Evolutionary conservation across 2,888 invertebrate genomes (phyloP), one percentile per base, ranked within the genome.

Genomic region (Amphipoea lucens): DNA sequence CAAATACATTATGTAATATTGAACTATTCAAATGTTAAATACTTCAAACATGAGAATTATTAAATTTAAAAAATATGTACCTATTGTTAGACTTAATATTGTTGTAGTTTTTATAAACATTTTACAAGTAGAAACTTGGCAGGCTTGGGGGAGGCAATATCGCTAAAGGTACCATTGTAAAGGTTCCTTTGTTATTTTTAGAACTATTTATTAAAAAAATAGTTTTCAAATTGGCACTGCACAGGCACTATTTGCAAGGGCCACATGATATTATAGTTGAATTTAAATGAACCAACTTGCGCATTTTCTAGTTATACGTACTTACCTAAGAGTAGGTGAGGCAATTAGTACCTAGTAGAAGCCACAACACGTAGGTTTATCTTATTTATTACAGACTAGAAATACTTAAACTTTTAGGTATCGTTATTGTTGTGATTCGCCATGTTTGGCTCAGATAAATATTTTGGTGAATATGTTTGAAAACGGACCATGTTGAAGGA

Each of bases 61-160:
- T 79, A 75, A 78, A 66, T 63, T 82, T 68, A 45, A 65, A 76
- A 72, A 71, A 72, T 76, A 80, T 83, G 87, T 81, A 87, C 87
- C 74, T 87, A 77, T 75, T 87, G 76, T 86, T 87, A 88, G 79
- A 83, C 81, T 84, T 86, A 87, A 87, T 87, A 88, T 89, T 87
- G 82, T 88, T 88, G 90, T 91, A 92, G 90, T 92, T 92, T 92
- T 92, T 92, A 90, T 92, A 92, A 89, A 90, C 84, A 82, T 87
- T 92, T 91, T 92, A 92, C 90, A 91, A 83, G 65, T 87, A 86
- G 78, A 80, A 81, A 87, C 81, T 82, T 85, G 79, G 79, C 86
- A 83, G 84, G 85, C 85, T 90, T 86, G 57, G 76, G 82, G 76
- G 36, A 80, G 77, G 76, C 82, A 78, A 73, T 85, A 87, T 77